Evolutionary conservation across 2,797 vertebrate genomes (phyloP).

Genomic region (Natrix natrix): DNA sequence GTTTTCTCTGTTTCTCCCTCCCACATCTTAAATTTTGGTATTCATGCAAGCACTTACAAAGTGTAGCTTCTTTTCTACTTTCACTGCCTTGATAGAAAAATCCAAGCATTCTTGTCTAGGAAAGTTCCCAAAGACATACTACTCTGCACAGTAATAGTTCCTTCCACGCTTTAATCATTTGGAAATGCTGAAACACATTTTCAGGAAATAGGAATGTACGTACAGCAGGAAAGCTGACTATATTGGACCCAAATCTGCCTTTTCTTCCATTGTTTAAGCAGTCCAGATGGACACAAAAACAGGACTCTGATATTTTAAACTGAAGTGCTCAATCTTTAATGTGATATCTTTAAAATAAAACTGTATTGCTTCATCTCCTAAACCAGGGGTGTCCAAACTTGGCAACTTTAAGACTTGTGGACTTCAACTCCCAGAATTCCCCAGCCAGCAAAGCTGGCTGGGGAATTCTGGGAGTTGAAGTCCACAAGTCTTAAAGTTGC

Average conservation of each 20-base stretch:
- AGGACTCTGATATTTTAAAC: background rate
- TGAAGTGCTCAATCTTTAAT: background rate
- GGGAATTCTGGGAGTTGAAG: no score
- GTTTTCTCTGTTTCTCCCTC: conserved; percentile 54
- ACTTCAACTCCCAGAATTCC: no score
- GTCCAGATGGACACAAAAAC: background rate
- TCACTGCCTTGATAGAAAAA: conserved; percentile 29
- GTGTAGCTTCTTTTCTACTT: conserved; percentile 40
- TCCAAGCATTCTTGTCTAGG: conserved; percentile 40
- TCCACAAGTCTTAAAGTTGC: no score
- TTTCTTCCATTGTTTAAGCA: background rate
- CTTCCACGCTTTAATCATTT: conserved; percentile 48
- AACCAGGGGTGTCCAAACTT: no score
- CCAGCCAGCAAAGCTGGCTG: no score
- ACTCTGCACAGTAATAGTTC: conserved; percentile 50
- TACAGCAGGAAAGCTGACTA: conserved; percentile 43
- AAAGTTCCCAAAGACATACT: conserved; percentile 42
- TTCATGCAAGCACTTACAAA: conserved; percentile 46
- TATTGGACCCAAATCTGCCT: background rate
- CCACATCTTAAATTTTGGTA: conserved; percentile 26
- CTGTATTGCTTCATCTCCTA: conserved; percentile 1
- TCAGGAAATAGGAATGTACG: conserved; percentile 62
- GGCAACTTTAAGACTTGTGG: no score
- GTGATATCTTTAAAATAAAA: background rate
- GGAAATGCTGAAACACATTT: conserved; percentile 54